Conservation (phyloP, 2,113 vertebrate species). For the Notechis scutatus region DNA sequence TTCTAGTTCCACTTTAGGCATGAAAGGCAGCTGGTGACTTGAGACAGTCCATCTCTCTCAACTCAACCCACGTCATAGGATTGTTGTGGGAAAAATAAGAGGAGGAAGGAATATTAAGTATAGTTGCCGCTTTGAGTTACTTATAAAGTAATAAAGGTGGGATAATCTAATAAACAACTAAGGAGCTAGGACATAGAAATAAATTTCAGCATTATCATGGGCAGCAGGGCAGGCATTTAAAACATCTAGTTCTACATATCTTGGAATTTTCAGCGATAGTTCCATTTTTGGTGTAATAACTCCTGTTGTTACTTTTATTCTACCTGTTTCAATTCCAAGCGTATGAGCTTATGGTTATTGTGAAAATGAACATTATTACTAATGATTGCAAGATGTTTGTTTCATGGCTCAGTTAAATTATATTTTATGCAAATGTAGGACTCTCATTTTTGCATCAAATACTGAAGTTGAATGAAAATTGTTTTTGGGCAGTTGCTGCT, state of each 20-base stretch:
- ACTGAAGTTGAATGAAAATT: not conserved
- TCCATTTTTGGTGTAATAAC: not conserved
- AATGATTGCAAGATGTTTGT: not conserved
- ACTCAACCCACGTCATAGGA: not conserved
- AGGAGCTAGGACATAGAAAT: not conserved
- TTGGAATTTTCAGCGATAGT: not conserved
- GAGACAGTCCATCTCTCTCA: not conserved
- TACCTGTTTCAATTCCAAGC: not conserved
- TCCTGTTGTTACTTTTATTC: not conserved
- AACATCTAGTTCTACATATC: not conserved
- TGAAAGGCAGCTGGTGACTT: not conserved
- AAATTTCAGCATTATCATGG: not conserved
- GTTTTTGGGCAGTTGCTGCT: not conserved
- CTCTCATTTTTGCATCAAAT: not conserved
- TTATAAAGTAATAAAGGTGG: not conserved
- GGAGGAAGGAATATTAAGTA: not conserved
- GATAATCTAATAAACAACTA: not conserved
- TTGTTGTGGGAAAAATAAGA: not conserved
- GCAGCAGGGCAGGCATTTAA: not conserved
- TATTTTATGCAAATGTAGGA: not conserved
- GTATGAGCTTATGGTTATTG: not conserved
- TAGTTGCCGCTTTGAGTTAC: not conserved
- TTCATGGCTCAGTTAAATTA: not conserved
- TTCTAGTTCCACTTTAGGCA: not conserved
- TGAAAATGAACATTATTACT: not conserved